phyloP scores from a whole-genome alignment of 2,113 vertebrate species.

The Sprattus sprattus region DNA sequence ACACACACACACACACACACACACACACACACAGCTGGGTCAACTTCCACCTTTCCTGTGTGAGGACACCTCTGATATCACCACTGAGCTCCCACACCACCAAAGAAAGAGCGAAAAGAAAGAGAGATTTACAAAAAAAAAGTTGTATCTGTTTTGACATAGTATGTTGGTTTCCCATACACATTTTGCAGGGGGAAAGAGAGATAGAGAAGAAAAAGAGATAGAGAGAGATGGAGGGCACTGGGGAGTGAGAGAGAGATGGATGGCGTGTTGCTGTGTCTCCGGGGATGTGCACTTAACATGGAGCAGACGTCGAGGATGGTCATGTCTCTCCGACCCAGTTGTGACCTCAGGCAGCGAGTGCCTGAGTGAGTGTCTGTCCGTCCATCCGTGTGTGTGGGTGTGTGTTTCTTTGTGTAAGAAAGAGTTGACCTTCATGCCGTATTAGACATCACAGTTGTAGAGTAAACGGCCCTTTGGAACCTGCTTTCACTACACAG shows the following conservation, averaged over 20 bases:
- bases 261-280: background rate
- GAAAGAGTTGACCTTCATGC: background rate
- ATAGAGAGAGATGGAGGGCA: background rate
- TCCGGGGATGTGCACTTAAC: background rate
- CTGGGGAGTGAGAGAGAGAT: background rate
- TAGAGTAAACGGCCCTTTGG: background rate
- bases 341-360: background rate
- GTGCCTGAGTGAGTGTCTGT: background rate
- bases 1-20: no score
- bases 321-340: slow-evolving; percentile 8
- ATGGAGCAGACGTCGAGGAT: background rate
- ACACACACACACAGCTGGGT: no score
- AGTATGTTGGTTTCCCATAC: background rate
- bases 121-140: background rate
- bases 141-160: background rate
- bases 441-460: background rate
- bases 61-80: background rate
- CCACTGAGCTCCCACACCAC: background rate
- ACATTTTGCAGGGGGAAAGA: background rate
- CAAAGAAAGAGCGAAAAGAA: background rate
- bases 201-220: background rate
- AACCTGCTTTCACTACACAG: background rate
- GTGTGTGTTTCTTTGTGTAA: background rate
- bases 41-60: background rate
- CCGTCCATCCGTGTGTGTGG: background rate